Conservation (phyloP, 2,888 invertebrate genomes). For the Antheraea yamamai region DNA sequence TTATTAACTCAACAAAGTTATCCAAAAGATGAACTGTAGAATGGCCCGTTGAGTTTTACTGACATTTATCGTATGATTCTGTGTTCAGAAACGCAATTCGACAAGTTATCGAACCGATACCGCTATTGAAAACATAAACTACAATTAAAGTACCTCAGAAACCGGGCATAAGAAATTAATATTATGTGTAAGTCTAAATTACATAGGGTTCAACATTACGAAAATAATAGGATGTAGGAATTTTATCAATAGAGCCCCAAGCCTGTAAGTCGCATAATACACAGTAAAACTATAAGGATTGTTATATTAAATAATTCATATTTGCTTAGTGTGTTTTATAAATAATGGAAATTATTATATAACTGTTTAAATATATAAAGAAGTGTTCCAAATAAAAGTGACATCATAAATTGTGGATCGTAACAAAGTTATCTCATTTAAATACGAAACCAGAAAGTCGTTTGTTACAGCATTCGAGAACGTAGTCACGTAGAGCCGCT, state of each 20-base stretch:
- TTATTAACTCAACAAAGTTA: too few relatives aligned
- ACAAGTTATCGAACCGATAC: too few relatives aligned
- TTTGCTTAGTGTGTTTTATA: neutral
- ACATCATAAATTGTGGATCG: neutral
- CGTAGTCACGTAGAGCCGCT: constrained; percentile 40
- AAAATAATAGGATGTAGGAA: neutral
- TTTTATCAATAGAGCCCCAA: neutral
- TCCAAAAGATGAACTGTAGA: too few relatives aligned
- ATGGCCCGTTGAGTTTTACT: too few relatives aligned
- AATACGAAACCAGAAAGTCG: constrained; percentile 6
- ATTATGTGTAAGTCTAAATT: neutral
- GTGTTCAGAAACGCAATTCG: too few relatives aligned
- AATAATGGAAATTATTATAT: neutral
- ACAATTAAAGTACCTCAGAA: too few relatives aligned
- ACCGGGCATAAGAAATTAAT: too few relatives aligned
- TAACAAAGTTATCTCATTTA: constrained; percentile 3
- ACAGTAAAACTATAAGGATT: neutral
- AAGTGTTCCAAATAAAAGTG: neutral
- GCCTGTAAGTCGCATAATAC: neutral
- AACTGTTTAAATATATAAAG: neutral
- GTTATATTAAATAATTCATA: neutral
- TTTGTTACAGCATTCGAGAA: neutral
- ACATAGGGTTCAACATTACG: neutral
- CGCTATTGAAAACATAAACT: too few relatives aligned
- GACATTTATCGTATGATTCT: too few relatives aligned